Percentiles rank a stretch among this genome's conserved stretches.
Evolutionary conservation across 2,888 invertebrate genomes (phyloP).

Genomic region (Lottia gigantea): DNA sequence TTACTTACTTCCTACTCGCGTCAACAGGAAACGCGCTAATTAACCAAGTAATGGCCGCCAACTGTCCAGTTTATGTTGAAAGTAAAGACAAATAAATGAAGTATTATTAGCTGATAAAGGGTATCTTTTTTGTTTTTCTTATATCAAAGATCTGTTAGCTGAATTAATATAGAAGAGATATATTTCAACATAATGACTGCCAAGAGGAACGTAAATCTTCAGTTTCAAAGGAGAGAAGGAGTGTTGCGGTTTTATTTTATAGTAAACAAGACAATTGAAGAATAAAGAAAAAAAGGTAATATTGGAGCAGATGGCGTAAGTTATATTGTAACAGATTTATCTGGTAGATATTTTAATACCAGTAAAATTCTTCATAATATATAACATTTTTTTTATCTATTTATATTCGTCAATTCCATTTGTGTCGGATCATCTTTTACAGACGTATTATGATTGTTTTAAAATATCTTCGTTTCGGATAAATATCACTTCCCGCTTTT

Average conservation of each 20-base stretch:
- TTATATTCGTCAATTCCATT: too few relatives aligned
- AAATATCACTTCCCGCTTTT: too few relatives aligned
- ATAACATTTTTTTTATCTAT: too few relatives aligned
- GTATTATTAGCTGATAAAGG: slow-evolving; percentile 4
- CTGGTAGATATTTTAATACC: too few relatives aligned
- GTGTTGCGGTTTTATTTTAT: slow-evolving; percentile 2
- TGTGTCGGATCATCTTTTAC: too few relatives aligned
- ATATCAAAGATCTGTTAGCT: not conserved
- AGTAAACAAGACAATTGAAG: not conserved
- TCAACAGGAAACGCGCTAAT: slow-evolving; percentile 21
- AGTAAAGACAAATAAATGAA: not conserved
- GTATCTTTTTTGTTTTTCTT: slow-evolving; percentile 1
- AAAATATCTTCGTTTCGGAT: too few relatives aligned
- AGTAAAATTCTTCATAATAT: too few relatives aligned
- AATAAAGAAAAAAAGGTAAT: too few relatives aligned
- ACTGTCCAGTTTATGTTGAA: not conserved
- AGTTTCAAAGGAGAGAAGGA: not conserved
- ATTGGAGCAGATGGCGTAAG: too few relatives aligned
- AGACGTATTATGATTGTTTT: too few relatives aligned
- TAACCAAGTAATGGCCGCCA: slow-evolving; percentile 5
- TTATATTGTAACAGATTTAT: too few relatives aligned
- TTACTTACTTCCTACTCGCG: slow-evolving; percentile 27
- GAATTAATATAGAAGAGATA: not conserved
- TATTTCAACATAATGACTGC: slow-evolving; percentile 4
- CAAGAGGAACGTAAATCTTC: slow-evolving; percentile 1